Evolutionary conservation across 2,113 vertebrate species (phyloP).

Genomic region (Pseudopodoces humilis): DNA sequence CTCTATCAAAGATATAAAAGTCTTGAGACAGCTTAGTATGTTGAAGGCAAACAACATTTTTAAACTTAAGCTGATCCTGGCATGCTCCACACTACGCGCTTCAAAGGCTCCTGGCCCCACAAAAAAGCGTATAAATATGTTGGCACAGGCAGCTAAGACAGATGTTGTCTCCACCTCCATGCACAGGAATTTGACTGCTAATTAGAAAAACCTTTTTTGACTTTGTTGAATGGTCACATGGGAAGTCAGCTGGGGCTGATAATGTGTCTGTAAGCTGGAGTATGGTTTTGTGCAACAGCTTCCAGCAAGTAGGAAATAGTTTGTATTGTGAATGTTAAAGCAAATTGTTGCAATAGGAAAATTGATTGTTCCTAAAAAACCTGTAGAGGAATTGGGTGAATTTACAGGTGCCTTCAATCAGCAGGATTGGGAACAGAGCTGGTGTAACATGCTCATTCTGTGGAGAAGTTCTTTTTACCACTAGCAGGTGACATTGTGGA

Average conservation of each 20-base stretch:
- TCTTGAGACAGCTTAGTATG: not conserved
- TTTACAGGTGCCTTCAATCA: not conserved
- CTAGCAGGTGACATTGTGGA: not conserved
- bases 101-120: conserved; percentile 4
- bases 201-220: not conserved
- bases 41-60: conserved; percentile 35
- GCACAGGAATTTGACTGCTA: not conserved
- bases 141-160: not conserved
- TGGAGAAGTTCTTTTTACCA: not conserved
- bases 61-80: conserved; percentile 9
- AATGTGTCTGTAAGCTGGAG: not conserved
- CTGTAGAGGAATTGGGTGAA: not conserved
- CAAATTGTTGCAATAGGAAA: rapidly evolving
- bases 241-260: not conserved
- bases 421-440: not conserved
- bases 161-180: not conserved
- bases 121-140: not conserved
- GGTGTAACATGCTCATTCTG: not conserved
- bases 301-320: not conserved
- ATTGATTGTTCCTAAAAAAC: not conserved
- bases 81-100: not conserved
- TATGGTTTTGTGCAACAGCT: not conserved
- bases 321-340: not conserved
- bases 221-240: not conserved
- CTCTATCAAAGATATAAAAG: conserved; percentile 5